phyloP scores from a whole-genome alignment of 2,888 invertebrate genomes.

The Apomyelois bistriatella region DNA sequence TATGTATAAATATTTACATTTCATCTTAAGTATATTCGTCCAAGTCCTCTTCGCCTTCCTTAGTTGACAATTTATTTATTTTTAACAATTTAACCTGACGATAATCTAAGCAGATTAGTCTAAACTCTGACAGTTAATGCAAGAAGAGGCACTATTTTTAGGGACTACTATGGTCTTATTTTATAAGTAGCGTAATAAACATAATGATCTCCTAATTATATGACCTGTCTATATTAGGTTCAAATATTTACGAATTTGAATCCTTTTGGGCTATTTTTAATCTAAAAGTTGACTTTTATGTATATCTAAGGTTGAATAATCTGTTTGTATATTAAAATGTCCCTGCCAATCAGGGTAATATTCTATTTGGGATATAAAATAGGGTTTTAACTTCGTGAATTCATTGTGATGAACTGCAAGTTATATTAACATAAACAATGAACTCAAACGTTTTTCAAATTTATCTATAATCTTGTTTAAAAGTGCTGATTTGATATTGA shows the following conservation, averaged over 20 bases:
- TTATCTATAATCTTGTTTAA: no score
- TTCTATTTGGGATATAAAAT: background rate
- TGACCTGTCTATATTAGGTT: background rate
- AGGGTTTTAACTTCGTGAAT: background rate
- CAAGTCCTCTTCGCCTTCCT: constrained; percentile 27
- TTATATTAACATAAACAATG: no score
- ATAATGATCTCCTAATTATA: constrained; percentile 8
- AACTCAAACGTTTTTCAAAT: no score
- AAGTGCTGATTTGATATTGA: no score
- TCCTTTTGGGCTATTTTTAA: background rate
- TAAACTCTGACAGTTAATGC: constrained; percentile 22
- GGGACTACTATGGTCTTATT: constrained; percentile 21
- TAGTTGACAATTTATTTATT: constrained; percentile 17
- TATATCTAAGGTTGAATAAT: background rate
- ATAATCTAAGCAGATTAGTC: constrained; percentile 20
- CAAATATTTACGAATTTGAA: constrained; percentile 1
- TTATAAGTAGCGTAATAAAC: background rate
- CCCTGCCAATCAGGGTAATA: background rate
- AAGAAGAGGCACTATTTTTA: constrained; percentile 36
- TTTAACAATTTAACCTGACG: constrained; percentile 21
- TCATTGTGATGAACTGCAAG: no score
- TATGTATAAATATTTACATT: constrained; percentile 47
- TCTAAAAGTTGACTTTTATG: constrained; percentile 7
- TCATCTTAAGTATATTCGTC: constrained; percentile 26
- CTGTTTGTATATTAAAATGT: background rate